phyloP scores from a whole-genome alignment of 2,888 invertebrate species.

The Aplocera efformata region DNA sequence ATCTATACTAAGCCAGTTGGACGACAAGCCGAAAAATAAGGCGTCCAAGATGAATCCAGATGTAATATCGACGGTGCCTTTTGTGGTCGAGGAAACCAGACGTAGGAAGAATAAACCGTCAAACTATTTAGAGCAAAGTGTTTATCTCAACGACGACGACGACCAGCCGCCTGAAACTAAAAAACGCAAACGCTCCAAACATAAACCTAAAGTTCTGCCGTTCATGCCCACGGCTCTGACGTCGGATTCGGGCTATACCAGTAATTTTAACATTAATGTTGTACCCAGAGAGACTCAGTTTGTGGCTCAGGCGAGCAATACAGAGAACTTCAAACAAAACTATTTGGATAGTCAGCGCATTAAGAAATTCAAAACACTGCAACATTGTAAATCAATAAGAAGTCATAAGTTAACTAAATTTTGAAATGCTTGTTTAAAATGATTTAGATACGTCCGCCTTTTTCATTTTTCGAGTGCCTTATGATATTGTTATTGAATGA shows the following conservation, averaged over 20 bases:
- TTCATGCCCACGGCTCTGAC: constrained; percentile 61
- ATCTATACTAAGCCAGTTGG: constrained; percentile 51
- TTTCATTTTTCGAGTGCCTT: constrained; percentile 25
- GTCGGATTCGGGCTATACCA: constrained; percentile 63
- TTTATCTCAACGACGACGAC: constrained; percentile 62
- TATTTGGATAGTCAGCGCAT: constrained; percentile 52
- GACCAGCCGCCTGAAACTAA: constrained; percentile 32
- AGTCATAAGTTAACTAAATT: constrained; percentile 63
- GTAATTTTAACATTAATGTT: constrained; percentile 62
- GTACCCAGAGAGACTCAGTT: constrained; percentile 55
- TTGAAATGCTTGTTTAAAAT: constrained; percentile 31
- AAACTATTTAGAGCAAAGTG: constrained; percentile 65
- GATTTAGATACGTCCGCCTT: constrained; percentile 32
- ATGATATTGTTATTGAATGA: constrained; percentile 12
- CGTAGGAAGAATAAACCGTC: constrained; percentile 61
- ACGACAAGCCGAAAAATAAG: constrained; percentile 43
- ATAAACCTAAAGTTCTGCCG: constrained; percentile 60
- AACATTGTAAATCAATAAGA: constrained; percentile 56
- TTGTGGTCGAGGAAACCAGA: constrained; percentile 52
- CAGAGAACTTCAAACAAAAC: constrained; percentile 56
- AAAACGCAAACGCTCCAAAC: constrained; percentile 36
- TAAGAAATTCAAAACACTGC: constrained; percentile 58
- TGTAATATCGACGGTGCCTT: constrained; percentile 56
- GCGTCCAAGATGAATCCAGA: constrained; percentile 33
- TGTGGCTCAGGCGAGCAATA: constrained; percentile 49